phyloP scores from a whole-genome alignment of 2,888 invertebrate genomes.

The Hydraecia micacea region DNA sequence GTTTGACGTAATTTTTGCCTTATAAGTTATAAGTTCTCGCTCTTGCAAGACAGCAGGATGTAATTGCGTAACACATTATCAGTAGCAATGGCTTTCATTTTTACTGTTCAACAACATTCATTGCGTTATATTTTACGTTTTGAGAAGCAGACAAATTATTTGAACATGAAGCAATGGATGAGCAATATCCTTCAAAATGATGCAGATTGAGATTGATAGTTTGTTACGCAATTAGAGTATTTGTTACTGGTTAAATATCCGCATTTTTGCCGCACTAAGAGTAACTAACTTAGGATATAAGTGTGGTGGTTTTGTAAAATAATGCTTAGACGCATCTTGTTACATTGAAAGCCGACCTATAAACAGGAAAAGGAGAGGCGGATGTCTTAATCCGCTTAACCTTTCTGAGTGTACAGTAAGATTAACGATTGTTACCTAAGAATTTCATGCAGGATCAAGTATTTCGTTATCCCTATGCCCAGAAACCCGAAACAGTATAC shows the following conservation, averaged over 20 bases:
- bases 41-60: not conserved
- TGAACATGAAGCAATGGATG: not conserved
- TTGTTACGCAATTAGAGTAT: not conserved
- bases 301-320: not conserved
- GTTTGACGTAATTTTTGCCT: not conserved
- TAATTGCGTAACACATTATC: not conserved
- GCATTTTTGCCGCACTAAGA: not conserved
- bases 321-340: not conserved
- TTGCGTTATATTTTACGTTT: not conserved
- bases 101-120: not conserved
- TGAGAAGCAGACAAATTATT: not conserved
- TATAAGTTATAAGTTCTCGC: not conserved
- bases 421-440: conserved; percentile 28
- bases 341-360: not conserved
- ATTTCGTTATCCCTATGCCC: conserved; percentile 10
- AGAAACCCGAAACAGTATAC: conserved; percentile 21
- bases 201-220: not conserved
- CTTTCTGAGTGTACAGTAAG: conserved; percentile 21
- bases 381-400: conserved; percentile 27
- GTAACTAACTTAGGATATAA: not conserved
- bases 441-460: conserved; percentile 42
- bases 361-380: conserved; percentile 10
- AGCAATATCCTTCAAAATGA: not conserved
- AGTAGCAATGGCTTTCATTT: not conserved
- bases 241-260: not conserved